phyloP scores from a whole-genome alignment of 2,113 vertebrate genomes.

The Todiramphus chloris region DNA sequence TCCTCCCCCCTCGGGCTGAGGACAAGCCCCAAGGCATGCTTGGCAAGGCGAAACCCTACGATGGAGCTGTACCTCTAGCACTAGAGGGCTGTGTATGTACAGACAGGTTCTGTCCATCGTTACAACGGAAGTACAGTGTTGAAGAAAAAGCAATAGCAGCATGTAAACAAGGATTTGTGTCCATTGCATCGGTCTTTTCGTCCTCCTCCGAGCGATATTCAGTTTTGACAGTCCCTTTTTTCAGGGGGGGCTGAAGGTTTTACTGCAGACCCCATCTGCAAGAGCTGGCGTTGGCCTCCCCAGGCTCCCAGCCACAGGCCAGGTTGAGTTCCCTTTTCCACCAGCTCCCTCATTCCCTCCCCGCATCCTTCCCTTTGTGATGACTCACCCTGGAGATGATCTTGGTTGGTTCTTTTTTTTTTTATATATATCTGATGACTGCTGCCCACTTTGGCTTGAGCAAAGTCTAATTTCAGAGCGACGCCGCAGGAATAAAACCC shows the following conservation, averaged over 20 bases:
- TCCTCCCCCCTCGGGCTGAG: background rate
- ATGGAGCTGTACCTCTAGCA: background rate
- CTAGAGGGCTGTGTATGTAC: background rate
- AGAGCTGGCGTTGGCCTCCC: background rate
- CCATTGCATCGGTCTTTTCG: background rate
- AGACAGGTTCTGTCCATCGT: background rate
- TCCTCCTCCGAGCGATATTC: background rate
- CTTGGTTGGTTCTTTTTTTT: background rate
- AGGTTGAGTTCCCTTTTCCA: background rate
- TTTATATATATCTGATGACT: background rate
- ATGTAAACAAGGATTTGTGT: slow-evolving; percentile 24
- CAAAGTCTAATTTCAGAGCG: background rate
- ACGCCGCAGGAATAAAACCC: background rate
- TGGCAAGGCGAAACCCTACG: background rate
- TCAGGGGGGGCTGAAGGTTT: background rate
- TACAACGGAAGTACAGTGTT: background rate
- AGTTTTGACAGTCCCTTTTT: background rate
- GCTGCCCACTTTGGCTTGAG: slow-evolving; percentile 16
- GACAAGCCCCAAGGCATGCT: slow-evolving; percentile 23
- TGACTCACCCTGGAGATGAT: slow-evolving; percentile 42
- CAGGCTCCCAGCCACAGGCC: background rate
- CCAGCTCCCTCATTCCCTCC: background rate
- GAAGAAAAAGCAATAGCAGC: background rate
- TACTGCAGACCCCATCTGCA: background rate
- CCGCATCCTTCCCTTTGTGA: background rate